Base-by-base conservation (phyloP, 30 jellyfish, hydroid and myxozoan species). In the Aurelia aurita complex sp. Pacific region DNA sequence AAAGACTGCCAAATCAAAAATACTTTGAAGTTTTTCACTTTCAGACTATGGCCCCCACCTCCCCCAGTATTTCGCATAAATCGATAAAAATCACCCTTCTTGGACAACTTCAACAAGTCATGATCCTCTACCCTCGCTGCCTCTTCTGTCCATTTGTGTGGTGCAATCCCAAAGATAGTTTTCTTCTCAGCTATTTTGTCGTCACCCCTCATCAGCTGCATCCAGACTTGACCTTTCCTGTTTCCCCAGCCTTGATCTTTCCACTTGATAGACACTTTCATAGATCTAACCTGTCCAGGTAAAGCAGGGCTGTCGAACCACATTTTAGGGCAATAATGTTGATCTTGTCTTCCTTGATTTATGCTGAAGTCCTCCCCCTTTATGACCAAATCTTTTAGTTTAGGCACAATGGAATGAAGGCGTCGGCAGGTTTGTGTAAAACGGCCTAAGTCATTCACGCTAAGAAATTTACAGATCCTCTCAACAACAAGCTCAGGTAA, bases 171-270 rank as follows among this genome's bases (percentile, higher is more conserved):
- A 61, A 61, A 61, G 8, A 23, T 61, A 61, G 7, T 23, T 15
- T 23, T n/a, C 13, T 23, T 17, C 70, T 61, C 70, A 3, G 70
- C 32, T 17, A 61, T 13, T 23, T 61, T 23, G 12, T 61, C 36
- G 2, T 61, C 70, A 4, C 70, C 70, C 36, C 70, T 61, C 70
- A 61, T 61, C 70, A 61, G 36, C 36, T 61, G 32, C 70, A 61
- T 17, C 70, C 70, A 61, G 1, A 61, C 70, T 61, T 61, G 36
- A 17, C 70, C 70, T 61, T 61, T 61, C 36, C 36, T 61, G 70
- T 61, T 61, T 9, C 70, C 70, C 32, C 32, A 61, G 36, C 70
- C 70, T 23, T 61, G 70, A 61, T 61, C 70, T 17, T 61, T 61
- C 70, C 70, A 61, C 5, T 6, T 61, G 36, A 61, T 17, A 17